Percentiles rank a stretch among this genome's conserved stretches.
phyloP scores from a whole-genome alignment of 2,113 vertebrate species.

The Porphyrio hochstetteri region DNA sequence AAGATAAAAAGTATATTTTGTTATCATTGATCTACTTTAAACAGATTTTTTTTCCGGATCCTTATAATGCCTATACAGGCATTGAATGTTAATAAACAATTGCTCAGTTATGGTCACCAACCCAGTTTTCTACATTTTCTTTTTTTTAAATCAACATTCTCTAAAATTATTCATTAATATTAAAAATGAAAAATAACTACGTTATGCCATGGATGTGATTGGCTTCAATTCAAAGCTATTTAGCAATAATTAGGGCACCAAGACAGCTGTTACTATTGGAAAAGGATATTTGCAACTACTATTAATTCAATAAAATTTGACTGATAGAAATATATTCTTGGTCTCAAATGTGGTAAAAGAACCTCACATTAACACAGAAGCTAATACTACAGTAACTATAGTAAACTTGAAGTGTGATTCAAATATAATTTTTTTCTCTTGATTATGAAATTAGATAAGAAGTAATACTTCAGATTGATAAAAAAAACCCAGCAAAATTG shows the following conservation, averaged over 20 bases:
- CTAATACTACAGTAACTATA: not conserved
- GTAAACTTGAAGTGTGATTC: not conserved
- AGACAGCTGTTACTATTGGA: not conserved
- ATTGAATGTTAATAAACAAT: not conserved
- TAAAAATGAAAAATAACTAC: not conserved
- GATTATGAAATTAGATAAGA: not conserved
- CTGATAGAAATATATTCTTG: not conserved
- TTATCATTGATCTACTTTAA: not conserved
- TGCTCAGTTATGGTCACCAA: not conserved
- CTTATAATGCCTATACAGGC: not conserved
- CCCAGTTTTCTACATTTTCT: not conserved
- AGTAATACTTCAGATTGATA: not conserved
- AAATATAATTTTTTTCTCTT: not conserved
- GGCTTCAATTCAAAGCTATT: slow-evolving; percentile 5
- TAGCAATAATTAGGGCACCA: not conserved
- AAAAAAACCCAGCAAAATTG: not conserved
- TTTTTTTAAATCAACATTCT: not conserved
- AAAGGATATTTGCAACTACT: not conserved
- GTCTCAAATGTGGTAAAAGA: not conserved
- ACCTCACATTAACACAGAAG: not conserved
- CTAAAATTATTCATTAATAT: not conserved
- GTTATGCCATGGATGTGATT: not conserved
- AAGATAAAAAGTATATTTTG: not conserved
- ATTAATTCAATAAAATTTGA: slow-evolving; percentile 8
- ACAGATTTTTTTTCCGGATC: not conserved